Evolutionary conservation across 2,888 invertebrate species (phyloP), one percentile per base, ranked within the genome.

Genomic region (Hirudinaria manillensis): DNA sequence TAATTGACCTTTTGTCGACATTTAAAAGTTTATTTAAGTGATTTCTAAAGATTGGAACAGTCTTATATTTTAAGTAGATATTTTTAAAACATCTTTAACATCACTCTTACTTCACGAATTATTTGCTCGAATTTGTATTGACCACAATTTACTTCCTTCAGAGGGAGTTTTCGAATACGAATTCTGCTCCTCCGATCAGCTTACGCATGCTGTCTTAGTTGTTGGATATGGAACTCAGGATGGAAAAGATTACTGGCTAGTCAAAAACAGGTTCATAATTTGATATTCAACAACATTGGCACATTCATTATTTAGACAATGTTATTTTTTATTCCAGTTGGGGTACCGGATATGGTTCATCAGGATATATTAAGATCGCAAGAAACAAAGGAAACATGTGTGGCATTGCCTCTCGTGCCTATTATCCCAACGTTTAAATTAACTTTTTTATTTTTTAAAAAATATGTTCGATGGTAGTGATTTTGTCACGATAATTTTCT

Each of bases 321-420:
- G 19, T 1, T 29, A 45, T 53, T 27, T 6, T 56, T 66, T 76
- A 66, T 68, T n/a, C n/a, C 80, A 85, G 93, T 90, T 94, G 94
- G 94, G 93, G 94, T 3, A 86, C 87, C n/a, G 87, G 87, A 72
- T 95, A 94, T 94, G 94, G 94, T 19, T 91, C 93, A 83, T 86
- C 90, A 13, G 94, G 94, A 0, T 94, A 92, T 83, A 93, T 94
- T 77, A 82, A 83, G 89, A 89, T 91, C 83, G 87, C 93, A 45
- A 88, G 89, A 72, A 90, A 91, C 81, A 89, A 90, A 34, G 88
- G 89, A 80, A 94, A 95, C 87, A 84, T 84, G 87, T 95, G 95
- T 82, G 94, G 94, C 0, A 88, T 95, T 24, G 90, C 93, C 1
- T 92, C 93, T 82, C 91, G 90, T 86, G 93, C 93, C 0, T 91